A percentile compares a stretch with the other conserved stretches of the same genome.
Evolutionary conservation across 2,113 vertebrate genomes (phyloP).

Genomic region (Archilochus colubris): DNA sequence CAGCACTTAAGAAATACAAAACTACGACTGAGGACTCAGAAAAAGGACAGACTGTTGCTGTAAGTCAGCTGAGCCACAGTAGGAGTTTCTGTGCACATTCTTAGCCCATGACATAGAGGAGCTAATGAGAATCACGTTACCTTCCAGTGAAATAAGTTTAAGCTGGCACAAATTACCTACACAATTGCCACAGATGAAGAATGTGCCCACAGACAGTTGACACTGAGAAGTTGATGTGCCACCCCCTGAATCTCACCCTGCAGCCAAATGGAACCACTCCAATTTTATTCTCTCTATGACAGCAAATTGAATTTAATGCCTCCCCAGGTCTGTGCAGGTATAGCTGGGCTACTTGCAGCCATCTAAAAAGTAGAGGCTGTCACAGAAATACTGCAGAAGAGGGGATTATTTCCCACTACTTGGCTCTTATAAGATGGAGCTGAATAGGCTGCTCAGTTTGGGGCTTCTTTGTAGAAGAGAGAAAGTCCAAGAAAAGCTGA

Average conservation of each 20-base stretch:
- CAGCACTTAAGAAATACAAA: background rate
- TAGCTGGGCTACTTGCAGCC: background rate
- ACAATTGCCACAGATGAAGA: background rate
- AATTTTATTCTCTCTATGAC: background rate
- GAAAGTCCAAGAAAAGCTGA: background rate
- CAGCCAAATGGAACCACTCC: background rate
- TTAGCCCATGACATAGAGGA: background rate
- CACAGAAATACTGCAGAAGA: background rate
- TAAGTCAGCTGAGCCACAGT: conserved; percentile 30
- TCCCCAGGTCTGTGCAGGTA: background rate
- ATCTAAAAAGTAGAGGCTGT: background rate
- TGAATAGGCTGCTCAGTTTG: background rate
- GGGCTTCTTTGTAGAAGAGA: background rate
- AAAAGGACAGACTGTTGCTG: background rate
- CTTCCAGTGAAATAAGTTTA: background rate
- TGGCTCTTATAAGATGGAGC: background rate
- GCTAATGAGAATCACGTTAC: conserved; percentile 25
- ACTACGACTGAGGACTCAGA: background rate
- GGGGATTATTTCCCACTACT: background rate
- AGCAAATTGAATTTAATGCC: background rate
- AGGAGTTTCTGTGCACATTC: conserved; percentile 29
- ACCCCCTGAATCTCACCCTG: background rate
- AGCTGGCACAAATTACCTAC: background rate
- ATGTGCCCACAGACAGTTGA: background rate
- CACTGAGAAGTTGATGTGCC: background rate